A percentile compares a stretch with the other conserved stretches of the same genome.
phyloP scores from a whole-genome alignment of 2,797 vertebrate species.

The Discoglossus pictus region DNA sequence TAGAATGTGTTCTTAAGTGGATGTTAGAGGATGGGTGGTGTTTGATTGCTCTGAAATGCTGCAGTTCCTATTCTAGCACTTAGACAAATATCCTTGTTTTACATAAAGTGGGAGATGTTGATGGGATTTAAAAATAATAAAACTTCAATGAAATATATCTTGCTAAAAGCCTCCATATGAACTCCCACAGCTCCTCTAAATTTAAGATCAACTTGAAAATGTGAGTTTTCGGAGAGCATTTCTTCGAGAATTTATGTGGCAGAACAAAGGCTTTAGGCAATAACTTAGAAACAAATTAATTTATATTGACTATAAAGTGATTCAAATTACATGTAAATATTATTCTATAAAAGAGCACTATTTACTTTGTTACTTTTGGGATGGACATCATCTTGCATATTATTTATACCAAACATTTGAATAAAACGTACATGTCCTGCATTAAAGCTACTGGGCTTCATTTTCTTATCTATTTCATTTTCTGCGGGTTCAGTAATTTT shows the following conservation, averaged over 20 bases:
- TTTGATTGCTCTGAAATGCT: background rate
- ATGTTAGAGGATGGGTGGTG: background rate
- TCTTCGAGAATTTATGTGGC: conserved; percentile 39
- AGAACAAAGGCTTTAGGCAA: conserved; percentile 41
- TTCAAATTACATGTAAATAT: conserved; percentile 41
- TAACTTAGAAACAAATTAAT: conserved; percentile 26
- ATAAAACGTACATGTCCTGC: no score
- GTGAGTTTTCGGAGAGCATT: conserved; percentile 21
- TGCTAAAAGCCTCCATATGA: conserved; percentile 36
- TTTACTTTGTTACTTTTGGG: conserved; percentile 31
- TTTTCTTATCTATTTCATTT: no score
- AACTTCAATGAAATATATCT: conserved; percentile 28
- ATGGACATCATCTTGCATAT: background rate
- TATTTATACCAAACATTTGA: no score
- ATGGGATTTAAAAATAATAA: conserved; percentile 27
- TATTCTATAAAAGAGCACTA: conserved; percentile 6
- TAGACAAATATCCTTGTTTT: no score
- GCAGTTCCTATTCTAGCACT: no score
- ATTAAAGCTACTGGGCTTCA: no score
- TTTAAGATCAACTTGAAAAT: conserved; percentile 40
- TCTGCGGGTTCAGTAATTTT: no score
- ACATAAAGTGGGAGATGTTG: conserved; percentile 5
- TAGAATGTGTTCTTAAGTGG: no score
- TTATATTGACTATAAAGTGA: conserved; percentile 18
- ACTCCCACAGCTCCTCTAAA: conserved; percentile 41